Base-by-base conservation (phyloP, 2,888 invertebrate genomes). In the Agrochola circellaris region DNA sequence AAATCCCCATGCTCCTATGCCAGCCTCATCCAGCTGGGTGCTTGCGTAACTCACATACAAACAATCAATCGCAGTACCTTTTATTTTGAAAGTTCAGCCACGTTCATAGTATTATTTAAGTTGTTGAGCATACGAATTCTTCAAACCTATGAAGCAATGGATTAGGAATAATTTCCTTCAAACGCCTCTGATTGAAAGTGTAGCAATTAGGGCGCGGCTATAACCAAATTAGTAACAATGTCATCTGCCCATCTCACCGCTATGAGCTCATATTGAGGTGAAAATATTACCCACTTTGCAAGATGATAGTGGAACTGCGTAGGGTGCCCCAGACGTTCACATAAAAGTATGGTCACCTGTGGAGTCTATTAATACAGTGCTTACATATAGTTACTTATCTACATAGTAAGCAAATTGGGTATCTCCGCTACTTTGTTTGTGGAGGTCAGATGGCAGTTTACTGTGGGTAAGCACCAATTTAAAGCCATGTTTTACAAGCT, bases 321-420 rank as follows among this genome's bases (percentile, higher is more conserved):
- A n/a, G 20, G 34, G 48, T 68, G 20, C 23, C 26, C 26, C 60
- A 8, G 60, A 17, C 17, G 26, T 26, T 8, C 3, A 26, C 17
- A 13, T 58, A 58, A 8, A 60, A 60, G 7, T 26, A 42, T 42
- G 6, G 20, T 3, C n/a, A 72, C 30, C 45, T n/a, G 34, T n/a
- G 13, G 45, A 58, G 42, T 8, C 42, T 11, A 26, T 9, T 20
- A 38, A 38, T 6, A 8, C 20, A 15, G 4, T 15, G n/a, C 15
- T 13, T 72, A 72, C 20, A 34, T 9, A 58, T 45, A 17, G 17
- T 8, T 67, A 45, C 2, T 71, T 56, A 71, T 20, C 9, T 34
- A 26, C 73, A 58, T 26, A 23, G 34, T 73, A n/a, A 70, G 45
- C 34, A 73, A 73, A 73, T 73, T 73, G n/a, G 73, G 38, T 73